Base-by-base conservation (phyloP, 2,888 invertebrate genomes). In the Pandemis corylana region DNA sequence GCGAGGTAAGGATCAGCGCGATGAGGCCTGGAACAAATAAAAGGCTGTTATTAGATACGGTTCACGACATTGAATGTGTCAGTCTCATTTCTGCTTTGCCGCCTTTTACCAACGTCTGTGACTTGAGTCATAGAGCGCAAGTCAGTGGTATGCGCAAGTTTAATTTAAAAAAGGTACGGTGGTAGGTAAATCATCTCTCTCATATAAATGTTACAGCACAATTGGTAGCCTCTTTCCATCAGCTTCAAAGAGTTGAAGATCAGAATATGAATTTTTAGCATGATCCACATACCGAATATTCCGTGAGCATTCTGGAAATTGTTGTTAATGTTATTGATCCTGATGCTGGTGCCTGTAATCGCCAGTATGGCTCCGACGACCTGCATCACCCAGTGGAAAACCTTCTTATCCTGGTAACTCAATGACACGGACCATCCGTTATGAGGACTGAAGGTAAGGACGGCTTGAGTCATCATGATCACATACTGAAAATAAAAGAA, bases 391-490 rank as follows among this genome's bases (percentile, higher is more conserved):
- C 83, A 85, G 73, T 90, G 90, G 0, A 86, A 68, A 1, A 77
- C 71, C 68, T 77, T 87, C 77, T 89, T 89, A 1, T 87, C 77
- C 0, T 86, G 82, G 44, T 85, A 78, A 28, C 78, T 82, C 7
- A 90, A 79, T 1, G 80, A 77, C 42, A 78, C 78, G 0, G 87
- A 78, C 88, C 88, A 91, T 36, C 90, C 87, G 0, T 83, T 80
- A 63, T 86, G 77, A 0, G 87, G 85, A 53, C 83, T 90, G 46
- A 88, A 81, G 0, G 86, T 77, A 0, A 89, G 78, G 0, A 91
- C 74, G 0, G 88, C 88, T 83, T 89, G 88, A 36, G 85, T 84
- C 87, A 90, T 88, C 65, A 92, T 71, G 12, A 92, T 77, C 0
- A 88, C 77, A 63, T 91, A 91, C 92, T 92, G 85, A 61, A 89